phyloP scores from a whole-genome alignment of 2,888 invertebrate genomes.

The Diplolepis rosae region DNA sequence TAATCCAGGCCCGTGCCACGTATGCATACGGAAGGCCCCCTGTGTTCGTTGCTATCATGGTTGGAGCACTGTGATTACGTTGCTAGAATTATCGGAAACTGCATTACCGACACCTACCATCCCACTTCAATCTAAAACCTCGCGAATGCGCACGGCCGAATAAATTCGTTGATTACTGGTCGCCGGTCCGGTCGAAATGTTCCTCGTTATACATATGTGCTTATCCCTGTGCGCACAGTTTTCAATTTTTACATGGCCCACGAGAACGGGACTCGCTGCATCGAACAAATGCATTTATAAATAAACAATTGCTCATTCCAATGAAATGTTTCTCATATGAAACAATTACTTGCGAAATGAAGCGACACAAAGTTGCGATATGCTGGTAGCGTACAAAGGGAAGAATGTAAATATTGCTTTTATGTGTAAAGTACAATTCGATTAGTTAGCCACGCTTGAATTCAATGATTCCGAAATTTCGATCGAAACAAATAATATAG shows the following conservation, averaged over 20 bases:
- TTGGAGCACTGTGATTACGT: constrained; percentile 53
- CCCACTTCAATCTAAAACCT: constrained; percentile 22
- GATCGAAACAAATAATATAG: not conserved
- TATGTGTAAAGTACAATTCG: not conserved
- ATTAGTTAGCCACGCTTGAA: not conserved
- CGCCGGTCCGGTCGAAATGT: not conserved
- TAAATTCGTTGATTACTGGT: constrained; percentile 21
- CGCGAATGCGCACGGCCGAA: constrained; percentile 14
- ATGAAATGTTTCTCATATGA: not conserved
- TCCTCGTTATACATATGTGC: not conserved
- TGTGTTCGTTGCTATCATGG: constrained; percentile 33
- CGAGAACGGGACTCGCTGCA: not conserved
- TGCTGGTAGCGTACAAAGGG: not conserved
- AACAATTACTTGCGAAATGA: constrained; percentile 6
- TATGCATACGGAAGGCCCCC: constrained; percentile 42
- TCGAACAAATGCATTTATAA: constrained; percentile 18
- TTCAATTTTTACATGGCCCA: not conserved
- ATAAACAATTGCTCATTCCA: constrained; percentile 11
- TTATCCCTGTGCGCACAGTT: constrained; percentile 2
- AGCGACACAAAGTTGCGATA: not conserved
- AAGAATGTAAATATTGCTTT: not conserved
- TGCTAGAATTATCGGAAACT: constrained; percentile 64
- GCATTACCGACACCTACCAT: constrained; percentile 59
- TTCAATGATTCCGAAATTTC: not conserved
- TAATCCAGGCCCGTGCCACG: constrained; percentile 44